Conservation (phyloP, 2,888 invertebrate genomes). For the Lacanobia oleracea region DNA sequence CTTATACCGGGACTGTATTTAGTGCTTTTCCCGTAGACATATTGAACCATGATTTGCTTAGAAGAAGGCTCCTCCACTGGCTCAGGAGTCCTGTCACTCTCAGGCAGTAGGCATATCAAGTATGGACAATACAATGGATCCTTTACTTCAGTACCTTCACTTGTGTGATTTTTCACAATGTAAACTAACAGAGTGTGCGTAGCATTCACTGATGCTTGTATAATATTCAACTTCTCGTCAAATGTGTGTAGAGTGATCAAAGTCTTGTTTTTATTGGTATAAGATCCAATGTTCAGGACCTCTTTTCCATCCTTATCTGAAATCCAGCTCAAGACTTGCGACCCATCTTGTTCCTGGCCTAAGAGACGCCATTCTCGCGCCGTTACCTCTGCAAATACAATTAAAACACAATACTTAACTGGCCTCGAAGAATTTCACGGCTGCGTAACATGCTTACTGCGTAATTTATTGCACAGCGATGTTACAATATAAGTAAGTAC, state of each 20-base stretch:
- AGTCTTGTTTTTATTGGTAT: conserved; percentile 91
- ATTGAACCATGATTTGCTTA: conserved; percentile 95
- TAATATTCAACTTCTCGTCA: conserved; percentile 91
- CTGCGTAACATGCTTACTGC: conserved; percentile 20
- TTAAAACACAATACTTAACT: conserved; percentile 17
- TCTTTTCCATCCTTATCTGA: conserved; percentile 76
- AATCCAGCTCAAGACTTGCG: conserved; percentile 93
- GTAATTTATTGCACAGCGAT: conserved; percentile 10
- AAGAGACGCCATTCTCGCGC: conserved; percentile 95
- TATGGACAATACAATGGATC: conserved; percentile 91
- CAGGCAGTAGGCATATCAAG: conserved; percentile 90
- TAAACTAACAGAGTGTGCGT: conserved; percentile 92
- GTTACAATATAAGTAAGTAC: not conserved
- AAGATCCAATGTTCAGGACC: conserved; percentile 90
- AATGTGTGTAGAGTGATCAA: conserved; percentile 92
- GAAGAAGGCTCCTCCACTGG: conserved; percentile 89
- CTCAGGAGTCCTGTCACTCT: conserved; percentile 78
- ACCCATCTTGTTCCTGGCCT: conserved; percentile 95
- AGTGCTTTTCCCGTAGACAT: conserved; percentile 92
- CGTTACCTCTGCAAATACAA: conserved; percentile 87
- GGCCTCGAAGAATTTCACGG: not conserved
- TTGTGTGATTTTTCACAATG: conserved; percentile 90
- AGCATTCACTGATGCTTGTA: conserved; percentile 95
- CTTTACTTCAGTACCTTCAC: conserved; percentile 74
- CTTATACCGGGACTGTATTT: conserved; percentile 88